These are phyloP conservation scores for Erethizon dorsatum DNA, from an alignment of 2,797 vertebrate genomes.

Conservation along the genomic window DNA sequence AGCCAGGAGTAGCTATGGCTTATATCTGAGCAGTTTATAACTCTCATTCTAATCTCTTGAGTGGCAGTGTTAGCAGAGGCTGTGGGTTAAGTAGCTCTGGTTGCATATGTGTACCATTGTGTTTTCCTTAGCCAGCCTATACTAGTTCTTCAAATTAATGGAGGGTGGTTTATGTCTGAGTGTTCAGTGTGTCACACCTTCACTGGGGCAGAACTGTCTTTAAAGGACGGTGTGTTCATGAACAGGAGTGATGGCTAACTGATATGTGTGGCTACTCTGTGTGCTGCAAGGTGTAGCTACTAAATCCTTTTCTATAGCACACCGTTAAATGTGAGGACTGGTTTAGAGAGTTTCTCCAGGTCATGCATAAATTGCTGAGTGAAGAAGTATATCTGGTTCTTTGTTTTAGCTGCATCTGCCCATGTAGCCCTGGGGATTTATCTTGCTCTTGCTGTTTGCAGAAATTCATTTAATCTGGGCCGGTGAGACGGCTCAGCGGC, in stretches of 20 bases:
- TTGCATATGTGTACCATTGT: neutral
- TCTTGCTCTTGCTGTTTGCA: neutral
- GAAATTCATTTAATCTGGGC: slow-evolving; percentile 38
- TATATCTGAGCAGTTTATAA: slow-evolving; percentile 63
- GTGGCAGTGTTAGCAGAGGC: neutral
- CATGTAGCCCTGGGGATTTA: neutral
- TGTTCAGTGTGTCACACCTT: neutral
- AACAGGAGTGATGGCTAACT: slow-evolving; percentile 21
- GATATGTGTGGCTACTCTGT: neutral
- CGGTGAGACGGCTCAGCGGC: too few relatives aligned
- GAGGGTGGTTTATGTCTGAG: neutral
- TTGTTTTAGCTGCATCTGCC: neutral
- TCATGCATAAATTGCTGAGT: neutral
- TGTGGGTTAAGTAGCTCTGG: neutral
- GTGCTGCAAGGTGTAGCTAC: neutral
- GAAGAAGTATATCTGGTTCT: neutral
- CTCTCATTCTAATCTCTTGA: slow-evolving; percentile 50
- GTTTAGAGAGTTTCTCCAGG: slow-evolving; percentile 38
- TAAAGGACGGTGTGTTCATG: neutral
- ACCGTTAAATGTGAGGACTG: neutral
- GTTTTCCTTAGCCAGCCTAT: neutral
- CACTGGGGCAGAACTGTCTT: neutral
- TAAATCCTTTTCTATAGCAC: neutral
- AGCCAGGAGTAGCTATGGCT: slow-evolving; percentile 14
- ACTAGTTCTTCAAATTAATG: slow-evolving; percentile 5